These are phyloP conservation scores for Tachystola acroxantha DNA, from an alignment of 2,888 invertebrate genomes.

Conservation along the genomic window DNA sequence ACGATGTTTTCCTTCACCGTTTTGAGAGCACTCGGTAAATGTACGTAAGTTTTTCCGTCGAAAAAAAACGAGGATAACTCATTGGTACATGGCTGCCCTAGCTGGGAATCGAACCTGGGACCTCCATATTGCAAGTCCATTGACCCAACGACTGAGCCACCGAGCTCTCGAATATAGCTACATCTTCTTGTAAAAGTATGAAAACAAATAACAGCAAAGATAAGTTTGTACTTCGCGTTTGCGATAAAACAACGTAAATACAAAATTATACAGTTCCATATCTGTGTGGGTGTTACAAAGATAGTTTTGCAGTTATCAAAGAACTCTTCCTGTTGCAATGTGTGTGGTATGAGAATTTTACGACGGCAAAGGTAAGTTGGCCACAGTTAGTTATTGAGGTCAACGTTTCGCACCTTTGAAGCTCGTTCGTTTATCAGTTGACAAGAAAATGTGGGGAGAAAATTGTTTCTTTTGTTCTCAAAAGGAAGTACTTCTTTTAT, in stretches of 20 bases:
- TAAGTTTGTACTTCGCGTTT: conserved; percentile 13
- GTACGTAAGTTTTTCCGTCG: too few relatives aligned
- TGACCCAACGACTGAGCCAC: too few relatives aligned
- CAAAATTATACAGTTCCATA: conserved; percentile 17
- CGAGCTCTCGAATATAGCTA: too few relatives aligned
- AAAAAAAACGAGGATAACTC: too few relatives aligned
- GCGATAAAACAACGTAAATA: conserved; percentile 11
- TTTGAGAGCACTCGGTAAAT: too few relatives aligned
- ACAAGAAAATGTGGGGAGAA: conserved; percentile 56
- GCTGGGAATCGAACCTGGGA: too few relatives aligned
- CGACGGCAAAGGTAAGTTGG: conserved; percentile 10
- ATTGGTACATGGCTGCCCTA: too few relatives aligned
- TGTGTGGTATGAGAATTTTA: background rate
- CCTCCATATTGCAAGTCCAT: too few relatives aligned
- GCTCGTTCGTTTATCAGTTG: conserved; percentile 55
- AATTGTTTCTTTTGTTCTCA: conserved; percentile 18
- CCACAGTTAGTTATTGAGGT: conserved; percentile 43
- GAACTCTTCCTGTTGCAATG: background rate
- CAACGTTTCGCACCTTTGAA: conserved; percentile 68
- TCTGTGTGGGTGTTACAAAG: conserved; percentile 7
- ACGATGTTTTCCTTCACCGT: too few relatives aligned
- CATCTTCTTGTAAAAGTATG: background rate
- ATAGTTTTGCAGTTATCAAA: background rate
- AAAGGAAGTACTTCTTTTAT: conserved; percentile 21
- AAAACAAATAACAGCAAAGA: conserved; percentile 4